Percentiles rank a stretch among this genome's conserved stretches.
phyloP scores from a whole-genome alignment of 2,113 vertebrate species.

The Varanus salvator region DNA sequence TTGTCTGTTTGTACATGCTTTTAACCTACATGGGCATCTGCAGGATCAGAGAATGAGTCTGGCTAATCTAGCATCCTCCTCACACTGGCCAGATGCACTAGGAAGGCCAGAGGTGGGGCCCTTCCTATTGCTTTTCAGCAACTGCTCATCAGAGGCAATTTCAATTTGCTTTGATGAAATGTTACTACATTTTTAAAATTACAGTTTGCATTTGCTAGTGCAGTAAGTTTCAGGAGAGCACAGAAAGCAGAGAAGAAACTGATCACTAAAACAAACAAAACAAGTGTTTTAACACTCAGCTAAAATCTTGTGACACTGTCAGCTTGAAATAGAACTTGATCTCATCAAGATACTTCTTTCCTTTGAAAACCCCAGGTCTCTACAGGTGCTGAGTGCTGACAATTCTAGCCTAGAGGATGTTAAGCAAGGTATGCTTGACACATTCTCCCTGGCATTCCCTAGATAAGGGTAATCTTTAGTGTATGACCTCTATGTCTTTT shows the following conservation, averaged over 20 bases:
- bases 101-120: not conserved
- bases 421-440: conserved; percentile 20
- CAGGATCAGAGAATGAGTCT: not conserved
- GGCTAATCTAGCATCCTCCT: not conserved
- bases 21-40: not conserved
- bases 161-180: not conserved
- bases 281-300: too few species aligned
- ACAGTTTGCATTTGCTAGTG: not conserved
- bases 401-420: conserved; percentile 17
- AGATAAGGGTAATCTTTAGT: conserved; percentile 3
- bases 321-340: not conserved
- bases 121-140: not conserved
- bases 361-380: not conserved
- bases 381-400: not conserved
- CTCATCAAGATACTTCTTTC: not conserved
- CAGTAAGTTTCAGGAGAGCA: too few species aligned
- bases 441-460: conserved; percentile 7
- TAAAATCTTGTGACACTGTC: not conserved
- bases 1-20: not conserved
- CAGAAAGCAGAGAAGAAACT: not conserved
- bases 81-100: not conserved
- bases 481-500: conserved; percentile 10
- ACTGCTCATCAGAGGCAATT: not conserved
- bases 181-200: not conserved
- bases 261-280: not conserved